Base-by-base conservation (phyloP, 2,113 vertebrate genomes). In the Oryzias javanicus region DNA sequence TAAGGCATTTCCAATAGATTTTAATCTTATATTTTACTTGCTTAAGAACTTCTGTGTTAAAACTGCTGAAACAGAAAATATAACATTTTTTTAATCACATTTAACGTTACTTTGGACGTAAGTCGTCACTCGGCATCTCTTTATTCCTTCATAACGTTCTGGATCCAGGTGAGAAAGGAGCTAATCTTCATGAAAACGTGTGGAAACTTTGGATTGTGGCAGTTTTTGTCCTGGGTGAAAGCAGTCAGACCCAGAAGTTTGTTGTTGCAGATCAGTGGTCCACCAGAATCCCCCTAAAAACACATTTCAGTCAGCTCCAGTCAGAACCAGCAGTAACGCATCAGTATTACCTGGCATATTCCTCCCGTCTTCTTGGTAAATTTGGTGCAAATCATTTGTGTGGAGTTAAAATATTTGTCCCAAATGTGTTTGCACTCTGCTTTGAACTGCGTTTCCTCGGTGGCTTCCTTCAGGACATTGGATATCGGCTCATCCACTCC, bases 261-360 rank as follows among this genome's bases (percentile, higher is more conserved):
- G 3, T 0, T 46, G 4, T 76, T 74, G 70, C 86, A 89, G 64
- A 89, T 54, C 1, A 89, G 76, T 20, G 87, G 84, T 25, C 87
- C 82, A 0, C 87, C 88, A 0, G 89, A 90, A 49, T 89, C 88
- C 6, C 86, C 88, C 86, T 89, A 4, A 2, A 14, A 41, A 70
- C 46, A 65, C 58, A n/a, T n/a, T n/a, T 6, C 14, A 51, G 4
- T 6, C n/a, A 72, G 1, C 27, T 29, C 4, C 27, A 29, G 27
- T 0, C 57, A 4, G 60, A 47, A 68, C 4, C 57, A 5, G 24
- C 41, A 25, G 47, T 24, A 58, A 0, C 55, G 6, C 1, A 19
- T 20, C 1, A 50, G 42, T 18, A 57, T 79, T 73, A 90, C 86
- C 85, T 78, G 61, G 45, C 86, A 90, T 66, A 89, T 5, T 1